Evolutionary conservation across 2,113 vertebrate species (phyloP), one percentile per base, ranked within the genome.

Genomic region (Cryptoleucopteryx plumbea): DNA sequence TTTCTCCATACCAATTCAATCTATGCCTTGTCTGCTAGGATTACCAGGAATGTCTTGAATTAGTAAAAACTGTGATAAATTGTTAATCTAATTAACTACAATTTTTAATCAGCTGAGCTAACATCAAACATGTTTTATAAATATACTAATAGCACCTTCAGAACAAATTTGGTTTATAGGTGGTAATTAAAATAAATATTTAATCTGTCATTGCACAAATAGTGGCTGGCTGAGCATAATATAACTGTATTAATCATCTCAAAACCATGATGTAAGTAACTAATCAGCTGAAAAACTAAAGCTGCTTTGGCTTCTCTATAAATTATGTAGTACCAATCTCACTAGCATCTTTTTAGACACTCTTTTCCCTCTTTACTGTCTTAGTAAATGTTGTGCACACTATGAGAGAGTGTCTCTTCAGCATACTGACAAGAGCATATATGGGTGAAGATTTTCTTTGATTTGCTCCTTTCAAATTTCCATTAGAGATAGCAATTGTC

Each of bases 161-260:
- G 65, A 94, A 93, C 43, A 83, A 27, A 40, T 53, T 52, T 63
- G 36, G 19, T 65, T 94, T 88, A 45, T 68, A 29, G 14, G 8
- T 68, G 82, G 61, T 55, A 82, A 87, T 91, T 94, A 87, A 94
- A 93, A 82, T 95, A 91, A 94, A 79, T 94, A 87, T 90, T 94
- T 91, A 75, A 87, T 93, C 87, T 91, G 34, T 79, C 34, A 47
- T 52, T 74, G 31, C 31, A 79, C 38, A 79, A 82, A 89, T 23
- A 66, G 53, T n/a, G 32, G 10, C 67, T 92, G 75, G 32, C 56
- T 78, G 82, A 86, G n/a, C 29, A 38, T 65, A 65, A 56, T 72
- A 32, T 65, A 82, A 80, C 70, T 73, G 45, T 66, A 88, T 86
- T 88, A 91, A 90, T 88, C 52, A 93, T 88, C 86, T 95, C 72